A percentile compares a stretch with the other conserved stretches of the same genome.
Conservation (phyloP, 2,888 invertebrate species). For the Lycocerus yunnanus region DNA sequence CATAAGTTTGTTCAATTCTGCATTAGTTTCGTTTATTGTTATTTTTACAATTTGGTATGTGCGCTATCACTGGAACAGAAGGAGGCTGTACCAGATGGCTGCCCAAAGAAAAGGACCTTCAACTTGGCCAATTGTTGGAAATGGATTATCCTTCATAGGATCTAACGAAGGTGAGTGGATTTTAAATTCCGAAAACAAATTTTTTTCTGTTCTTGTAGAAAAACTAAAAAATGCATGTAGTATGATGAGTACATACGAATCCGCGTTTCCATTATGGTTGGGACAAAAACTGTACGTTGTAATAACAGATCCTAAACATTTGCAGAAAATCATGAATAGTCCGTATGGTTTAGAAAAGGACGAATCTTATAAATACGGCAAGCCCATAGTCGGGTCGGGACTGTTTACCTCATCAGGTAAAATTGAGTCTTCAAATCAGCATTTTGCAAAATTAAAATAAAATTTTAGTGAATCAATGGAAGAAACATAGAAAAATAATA, state of each 20-base stretch:
- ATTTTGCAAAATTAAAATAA: background rate
- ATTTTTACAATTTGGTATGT: slow-evolving; percentile 31
- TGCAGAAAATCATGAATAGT: slow-evolving; percentile 30
- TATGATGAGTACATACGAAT: background rate
- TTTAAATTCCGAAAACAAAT: too few species aligned
- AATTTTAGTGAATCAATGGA: slow-evolving; percentile 57
- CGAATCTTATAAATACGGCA: slow-evolving; percentile 24
- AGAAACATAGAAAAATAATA: slow-evolving; percentile 61
- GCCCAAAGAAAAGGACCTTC: slow-evolving; percentile 38
- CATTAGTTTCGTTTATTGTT: background rate
- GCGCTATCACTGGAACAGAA: slow-evolving; percentile 38
- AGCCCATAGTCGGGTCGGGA: slow-evolving; percentile 28
- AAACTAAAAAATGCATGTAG: background rate
- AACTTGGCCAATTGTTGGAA: slow-evolving; percentile 41
- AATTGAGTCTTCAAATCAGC: background rate
- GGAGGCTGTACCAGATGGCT: slow-evolving; percentile 37
- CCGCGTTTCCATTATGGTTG: slow-evolving; percentile 23
- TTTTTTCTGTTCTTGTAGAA: slow-evolving; percentile 5
- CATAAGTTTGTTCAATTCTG: background rate
- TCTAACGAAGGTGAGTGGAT: slow-evolving; percentile 28
- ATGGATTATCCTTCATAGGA: slow-evolving; percentile 37
- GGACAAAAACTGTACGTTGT: slow-evolving; percentile 18
- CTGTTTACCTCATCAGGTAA: slow-evolving; percentile 34
- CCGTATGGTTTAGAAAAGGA: slow-evolving; percentile 28
- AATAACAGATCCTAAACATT: slow-evolving; percentile 25